Base-by-base conservation (phyloP, 2,113 vertebrate genomes). In the Leptosomus discolor region DNA sequence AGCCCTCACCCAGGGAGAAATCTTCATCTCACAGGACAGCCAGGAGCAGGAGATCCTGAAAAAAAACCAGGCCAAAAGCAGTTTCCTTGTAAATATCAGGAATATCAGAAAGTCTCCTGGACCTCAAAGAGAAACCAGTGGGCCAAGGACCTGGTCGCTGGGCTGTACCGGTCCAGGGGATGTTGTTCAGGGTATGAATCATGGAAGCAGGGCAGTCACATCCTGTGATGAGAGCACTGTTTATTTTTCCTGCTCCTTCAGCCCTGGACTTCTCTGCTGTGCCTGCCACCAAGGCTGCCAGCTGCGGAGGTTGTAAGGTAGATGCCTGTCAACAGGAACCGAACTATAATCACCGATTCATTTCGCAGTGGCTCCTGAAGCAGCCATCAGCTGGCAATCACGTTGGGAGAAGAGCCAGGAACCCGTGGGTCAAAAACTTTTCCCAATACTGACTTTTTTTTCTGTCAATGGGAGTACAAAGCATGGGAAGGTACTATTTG, bases 201-300 rank as follows among this genome's bases (percentile, higher is more conserved):
- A 97, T 53, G 86, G 87, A 85, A 95, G 65, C 34, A 53, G 57
- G 57, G 61, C 2, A 2, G 84, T 85, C 90, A 94, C 65, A 96
- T 91, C 90, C 81, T 96, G 95, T 94, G 85, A 88, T 53, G 30
- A 68, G 11, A 20, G 3, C 2, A 1, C 27, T 93, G 81, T 82
- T 96, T 95, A 68, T 93, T 93, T 96, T 95, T 75, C 74, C 84
- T 85, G 37, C 65, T 94, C 73, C 46, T 89, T 85, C 64, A 90
- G 73, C 43, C 39, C 69, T 75, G 68, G 69, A 78, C 60, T 78
- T 71, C 64, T 95, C 51, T 71, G 46, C 56, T 30, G 36, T 85
- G 84, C 39, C 73, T 82, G 60, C 64, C 76, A 78, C 51, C 7
- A 20, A 23, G 68, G 21, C 53, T 94, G 93, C 87, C 93, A 95